Evolutionary conservation across 2,797 vertebrate genomes (phyloP), one percentile per base, ranked within the genome.

Genomic region (Emys orbicularis): DNA sequence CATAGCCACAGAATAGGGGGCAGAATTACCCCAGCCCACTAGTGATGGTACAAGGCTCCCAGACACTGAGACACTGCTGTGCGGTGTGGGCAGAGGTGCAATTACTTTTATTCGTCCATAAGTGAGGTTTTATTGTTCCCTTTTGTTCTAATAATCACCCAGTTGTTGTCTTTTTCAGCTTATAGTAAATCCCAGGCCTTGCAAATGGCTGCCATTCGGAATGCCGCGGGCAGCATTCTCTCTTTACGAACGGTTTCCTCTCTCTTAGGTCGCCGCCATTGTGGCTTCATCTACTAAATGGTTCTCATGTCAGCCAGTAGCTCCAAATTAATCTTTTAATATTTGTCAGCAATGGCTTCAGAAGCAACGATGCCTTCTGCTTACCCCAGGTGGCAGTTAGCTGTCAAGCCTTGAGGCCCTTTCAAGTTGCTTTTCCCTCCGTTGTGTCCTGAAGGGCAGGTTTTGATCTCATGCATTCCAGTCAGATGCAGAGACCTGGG

Each of bases 81-180:
- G 2, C 68, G 85, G 95, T 3, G 57, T 0, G 81, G 90, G 94
- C 3, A 47, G 89, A 85, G 89, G 86, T 94, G 81, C 81, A 90
- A 41, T 87, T 81, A 94, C 90, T 95, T 81, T 47, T 57, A n/a
- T 89, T 65, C 49, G 76, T 92, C 89, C 89, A 77, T 87, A 92
- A 89, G 61, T 56, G 4, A 86, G 74, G 27, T 86, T 93, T 87
- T 41, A 83, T 49, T 21, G 59, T 29, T 29, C 79, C 19, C 92
- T 95, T 92, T 89, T 79, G 87, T 97, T 95, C 93, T 90, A 93
- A 84, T 81, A 87, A 94, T 94, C 83, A 83, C 82, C 1, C 25
- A 29, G 6, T 84, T 79, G 11, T 86, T 91, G 74, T 90, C 87
- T 91, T 47, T 91, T 47, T 95, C 94, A 52, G 86, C 72, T 91